Base-by-base conservation (phyloP, 2,113 vertebrate genomes). In the Parotia lawesii region DNA sequence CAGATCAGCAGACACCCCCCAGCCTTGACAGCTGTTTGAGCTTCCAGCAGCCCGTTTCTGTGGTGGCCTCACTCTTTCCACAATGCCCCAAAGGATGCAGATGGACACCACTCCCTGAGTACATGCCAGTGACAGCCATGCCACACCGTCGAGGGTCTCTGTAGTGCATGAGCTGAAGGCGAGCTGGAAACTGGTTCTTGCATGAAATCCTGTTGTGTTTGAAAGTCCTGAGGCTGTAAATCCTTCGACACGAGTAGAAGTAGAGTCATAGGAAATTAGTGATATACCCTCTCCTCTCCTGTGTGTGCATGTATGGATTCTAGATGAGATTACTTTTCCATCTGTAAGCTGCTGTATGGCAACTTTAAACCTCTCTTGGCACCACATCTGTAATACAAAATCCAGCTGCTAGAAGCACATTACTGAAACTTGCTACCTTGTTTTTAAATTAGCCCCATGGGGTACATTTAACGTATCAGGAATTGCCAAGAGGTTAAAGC, bases 121-220 rank as follows among this genome's bases (percentile, higher is more conserved):
- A 93, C 78, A 92, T 80, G 93, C 97, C 95, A 93, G 62, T 97
- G 97, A 91, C 90, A 89, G 95, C 93, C 96, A 91, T 97, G 97
- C 96, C 97, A 97, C 94, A 91, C 95, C 19, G 8, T 91, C 73
- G 21, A 96, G 96, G 96, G 96, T 97, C 94, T 98, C 94, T 93
- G 4, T 97, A 96, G 94, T 98, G 98, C 98, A 98, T 98, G 98
- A 97, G 94, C 95, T 96, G 96, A 94, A 95, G 89, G 95, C 82
- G n/a, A 96, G 90, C 96, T 85, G 92, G 95, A 95, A 97, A 95
- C 94, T 96, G 87, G 81, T 94, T 96, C 90, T 76, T 98, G 98
- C 98, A 98, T 98, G 98, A 97, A 85, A 76, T 89, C 66, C 62
- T 94, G 12, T 83, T 94, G 93, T 92, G 92, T 96, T 91, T 93